Percentiles rank a stretch among this genome's conserved stretches.
These are phyloP conservation scores for Acleris laterana DNA, from an alignment of 2,888 invertebrate species.

Conservation along the genomic window DNA sequence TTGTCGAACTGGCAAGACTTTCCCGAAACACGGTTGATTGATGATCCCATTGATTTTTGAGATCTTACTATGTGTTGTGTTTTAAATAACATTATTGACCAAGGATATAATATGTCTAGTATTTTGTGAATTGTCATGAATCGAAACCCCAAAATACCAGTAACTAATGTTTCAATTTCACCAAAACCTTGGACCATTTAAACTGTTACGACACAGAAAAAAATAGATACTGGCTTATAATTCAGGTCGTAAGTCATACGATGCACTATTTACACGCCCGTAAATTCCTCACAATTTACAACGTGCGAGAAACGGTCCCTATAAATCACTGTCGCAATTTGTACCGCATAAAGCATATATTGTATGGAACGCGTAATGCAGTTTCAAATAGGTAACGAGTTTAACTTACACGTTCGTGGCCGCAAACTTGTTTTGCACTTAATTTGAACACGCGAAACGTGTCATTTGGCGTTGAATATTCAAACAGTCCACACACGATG, in stretches of 20 bases:
- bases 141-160: too few species aligned
- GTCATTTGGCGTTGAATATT: too few species aligned
- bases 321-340: conserved; percentile 60
- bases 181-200: neutral
- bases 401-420: too few species aligned
- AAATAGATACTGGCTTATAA: conserved; percentile 6
- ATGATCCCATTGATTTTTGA: neutral
- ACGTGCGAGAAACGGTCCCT: conserved; percentile 49
- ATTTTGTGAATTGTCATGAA: too few species aligned
- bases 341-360: conserved; percentile 51
- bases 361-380: conserved; percentile 42
- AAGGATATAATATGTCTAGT: too few species aligned
- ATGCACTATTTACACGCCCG: conserved; percentile 27
- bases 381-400: conserved; percentile 18
- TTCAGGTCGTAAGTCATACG: conserved; percentile 12
- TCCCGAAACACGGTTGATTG: neutral
- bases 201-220: conserved; percentile 16
- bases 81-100: too few species aligned
- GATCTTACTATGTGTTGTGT: too few species aligned
- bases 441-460: too few species aligned
- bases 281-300: conserved; percentile 33
- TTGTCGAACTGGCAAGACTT: neutral
- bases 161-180: too few species aligned
- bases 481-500: conserved; percentile 33
- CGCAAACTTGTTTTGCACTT: too few species aligned